A percentile compares a stretch with the other conserved stretches of the same genome.
phyloP scores from a whole-genome alignment of 2,113 vertebrate genomes.

The Numenius arquata region DNA sequence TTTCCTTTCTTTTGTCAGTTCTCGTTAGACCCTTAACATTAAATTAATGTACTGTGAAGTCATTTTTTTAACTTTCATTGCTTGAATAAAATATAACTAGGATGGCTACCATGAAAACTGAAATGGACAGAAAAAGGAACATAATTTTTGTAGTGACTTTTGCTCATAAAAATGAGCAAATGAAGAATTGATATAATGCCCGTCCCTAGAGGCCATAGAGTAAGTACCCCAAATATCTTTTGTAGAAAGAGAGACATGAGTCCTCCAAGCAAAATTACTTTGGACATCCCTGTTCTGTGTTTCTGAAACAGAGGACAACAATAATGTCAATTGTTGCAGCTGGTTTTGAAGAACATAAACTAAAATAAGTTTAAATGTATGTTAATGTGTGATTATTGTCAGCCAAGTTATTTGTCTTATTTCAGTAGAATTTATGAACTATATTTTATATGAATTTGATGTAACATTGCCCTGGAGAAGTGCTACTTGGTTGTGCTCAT shows the following conservation, averaged over 20 bases:
- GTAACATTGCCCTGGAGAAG: not conserved
- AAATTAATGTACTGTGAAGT: constrained; percentile 32
- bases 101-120: constrained; percentile 3
- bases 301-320: not conserved
- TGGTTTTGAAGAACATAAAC: not conserved
- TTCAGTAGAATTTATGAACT: not conserved
- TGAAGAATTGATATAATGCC: not conserved
- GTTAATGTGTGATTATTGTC: not conserved
- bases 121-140: not conserved
- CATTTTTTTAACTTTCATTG: constrained; percentile 9
- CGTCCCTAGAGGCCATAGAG: not conserved
- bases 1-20: constrained; percentile 31
- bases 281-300: not conserved
- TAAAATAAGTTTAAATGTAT: not conserved
- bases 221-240: not conserved
- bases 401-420: not conserved
- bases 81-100: not conserved
- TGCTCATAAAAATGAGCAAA: not conserved
- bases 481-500: not conserved
- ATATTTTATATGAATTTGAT: not conserved
- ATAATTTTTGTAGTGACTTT: not conserved
- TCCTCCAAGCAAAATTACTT: not conserved
- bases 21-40: not conserved
- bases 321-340: not conserved
- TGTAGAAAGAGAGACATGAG: not conserved